Evolutionary conservation across 1,140 invertebrate species (phyloP), one percentile per base, ranked within the genome.

Genomic region (Diabrotica virgifera): DNA sequence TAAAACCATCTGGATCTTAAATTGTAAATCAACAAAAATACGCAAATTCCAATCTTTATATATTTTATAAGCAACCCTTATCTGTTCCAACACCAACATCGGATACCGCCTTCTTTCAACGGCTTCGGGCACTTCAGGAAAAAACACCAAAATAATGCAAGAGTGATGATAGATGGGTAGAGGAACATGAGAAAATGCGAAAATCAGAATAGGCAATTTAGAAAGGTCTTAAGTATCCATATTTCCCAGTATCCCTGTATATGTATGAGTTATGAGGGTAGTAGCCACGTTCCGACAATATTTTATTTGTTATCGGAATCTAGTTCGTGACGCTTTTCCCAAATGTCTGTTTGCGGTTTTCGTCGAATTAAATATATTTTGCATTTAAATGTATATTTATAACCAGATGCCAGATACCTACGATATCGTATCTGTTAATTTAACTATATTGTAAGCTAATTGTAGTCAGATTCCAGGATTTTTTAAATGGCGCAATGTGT

Each of bases 281-380:
- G 76, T 75, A 71, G 74, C 72, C 77, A 78, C 77, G 77, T 78
- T 59, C 75, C 63, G 67, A 75, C 77, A 73, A 78, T 78, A 77
- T 78, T 78, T 78, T 78, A 78, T 78, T 78, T 77, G 77, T 77
- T 78, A 78, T 78, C 77, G 76, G 74, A 74, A 74, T 75, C 64
- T 66, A 70, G 75, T 76, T 75, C 77, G 77, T 78, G 76, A 77
- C 69, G 71, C 59, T 76, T 77, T 73, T 77, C 70, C 77, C 74
- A 72, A 77, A 76, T 76, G 73, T 71, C 71, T 55, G 50, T 66
- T 65, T 64, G 62, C 37, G 63, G 57, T 50, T 67, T 64, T 66
- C 67, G 54, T 67, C 64, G 68, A 70, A 70, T 70, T 67, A 67
- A 63, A 63, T 63, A 59, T 62, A 64, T 69, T 69, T 59, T 61